Base-by-base conservation (phyloP, 2,888 invertebrate genomes). In the Aproaerema taeniolella region DNA sequence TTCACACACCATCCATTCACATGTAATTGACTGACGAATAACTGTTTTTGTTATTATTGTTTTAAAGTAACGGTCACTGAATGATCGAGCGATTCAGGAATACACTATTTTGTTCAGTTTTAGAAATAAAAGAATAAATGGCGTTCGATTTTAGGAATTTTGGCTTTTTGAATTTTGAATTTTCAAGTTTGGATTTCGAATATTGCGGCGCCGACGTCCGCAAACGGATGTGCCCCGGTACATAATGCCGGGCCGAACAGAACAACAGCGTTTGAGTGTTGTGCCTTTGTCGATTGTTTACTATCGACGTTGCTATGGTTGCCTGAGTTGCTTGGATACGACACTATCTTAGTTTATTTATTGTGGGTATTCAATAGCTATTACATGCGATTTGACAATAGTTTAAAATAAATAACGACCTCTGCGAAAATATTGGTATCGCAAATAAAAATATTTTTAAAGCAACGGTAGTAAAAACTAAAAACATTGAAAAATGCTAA, bases 201-300 rank as follows among this genome's bases (percentile, higher is more conserved):
- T 6, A 8, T 20, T 52, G 56, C 72, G 69, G 74, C 75, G 74
- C 76, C 66, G 71, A 71, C 64, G 63, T 61, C 74, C 78, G 73
- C 80, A 81, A 74, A 73, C 85, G 83, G 85, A 86, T 86, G 81
- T 83, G 85, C 76, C 69, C 54, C 59, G 65, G 71, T 67, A 74
- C 79, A 75, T 75, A 70, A 73, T 59, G 62, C 52, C 56, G 20
- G 37, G 20, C 17, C 16, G 12, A 14, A 20, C n/a, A n/a, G n/a
- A n/a, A n/a, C n/a, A n/a, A n/a, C n/a, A 30, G 55, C 49, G 53
- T 43, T 42, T 50, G 55, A 80, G 80, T 78, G 82, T 50, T 76
- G 81, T 62, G 53, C 66, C 55, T 46, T 53, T 55, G 58, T 66
- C 69, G 69, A 72, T 64, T 67, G 61, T 69, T 70, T 58, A 56